Evolutionary conservation across 1,140 invertebrate genomes (phyloP).

Genomic region (Ips typographus): DNA sequence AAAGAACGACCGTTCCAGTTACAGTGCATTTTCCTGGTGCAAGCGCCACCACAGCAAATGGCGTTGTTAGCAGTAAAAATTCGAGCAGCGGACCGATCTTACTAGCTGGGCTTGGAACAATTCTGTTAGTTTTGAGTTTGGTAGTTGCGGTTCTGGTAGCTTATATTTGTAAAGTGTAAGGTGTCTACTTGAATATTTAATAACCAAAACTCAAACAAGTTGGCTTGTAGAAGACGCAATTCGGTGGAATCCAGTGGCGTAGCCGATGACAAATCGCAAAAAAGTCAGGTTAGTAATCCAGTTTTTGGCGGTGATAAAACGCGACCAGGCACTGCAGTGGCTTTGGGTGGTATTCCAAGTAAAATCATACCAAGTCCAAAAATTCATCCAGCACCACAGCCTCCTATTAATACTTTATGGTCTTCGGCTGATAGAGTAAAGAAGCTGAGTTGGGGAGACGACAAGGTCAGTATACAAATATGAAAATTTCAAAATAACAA

Average conservation of each 20-base stretch:
- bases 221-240: neutral
- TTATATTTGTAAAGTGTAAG: slow-evolving; percentile 78
- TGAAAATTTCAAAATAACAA: too few relatives aligned
- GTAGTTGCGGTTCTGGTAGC: slow-evolving; percentile 72
- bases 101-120: slow-evolving; percentile 68
- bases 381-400: slow-evolving; percentile 51
- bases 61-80: slow-evolving; percentile 52
- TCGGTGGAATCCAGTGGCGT: neutral
- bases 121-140: slow-evolving; percentile 69
- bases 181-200: slow-evolving; percentile 37
- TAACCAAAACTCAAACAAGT: neutral
- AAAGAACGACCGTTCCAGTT: slow-evolving; percentile 73
- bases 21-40: slow-evolving; percentile 66
- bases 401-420: slow-evolving; percentile 41
- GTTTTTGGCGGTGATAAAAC: slow-evolving; percentile 46
- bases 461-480: slow-evolving; percentile 48
- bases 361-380: slow-evolving; percentile 48
- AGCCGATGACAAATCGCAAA: slow-evolving; percentile 11
- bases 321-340: slow-evolving; percentile 45
- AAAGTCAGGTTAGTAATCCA: slow-evolving; percentile 44
- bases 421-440: slow-evolving; percentile 62
- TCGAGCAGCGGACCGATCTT: slow-evolving; percentile 60
- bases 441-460: slow-evolving; percentile 74
- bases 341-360: slow-evolving; percentile 48
- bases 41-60: slow-evolving; percentile 50